These are phyloP conservation scores for Latrodectus hesperus DNA, from an alignment of 2,888 invertebrate species.

Conservation along the genomic window DNA sequence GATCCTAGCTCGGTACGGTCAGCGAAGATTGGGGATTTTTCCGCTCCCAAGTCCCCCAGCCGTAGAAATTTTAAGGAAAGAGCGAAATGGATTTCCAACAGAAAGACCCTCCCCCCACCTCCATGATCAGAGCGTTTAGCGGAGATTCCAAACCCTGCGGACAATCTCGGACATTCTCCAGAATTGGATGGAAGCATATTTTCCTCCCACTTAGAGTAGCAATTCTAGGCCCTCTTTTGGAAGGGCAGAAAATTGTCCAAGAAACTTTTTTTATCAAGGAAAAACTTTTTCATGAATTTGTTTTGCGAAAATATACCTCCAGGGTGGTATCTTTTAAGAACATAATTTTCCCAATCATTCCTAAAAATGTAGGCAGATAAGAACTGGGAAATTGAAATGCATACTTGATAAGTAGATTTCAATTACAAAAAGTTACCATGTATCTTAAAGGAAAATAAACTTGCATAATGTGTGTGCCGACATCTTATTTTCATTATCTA, in stretches of 20 bases:
- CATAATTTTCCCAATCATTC: too few species aligned
- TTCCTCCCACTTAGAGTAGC: slow-evolving; percentile 61
- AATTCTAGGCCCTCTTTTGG: slow-evolving; percentile 41
- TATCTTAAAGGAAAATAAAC: too few species aligned
- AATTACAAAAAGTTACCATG: too few species aligned
- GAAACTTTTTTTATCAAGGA: neutral
- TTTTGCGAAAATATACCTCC: neutral
- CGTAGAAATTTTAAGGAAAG: slow-evolving; percentile 57
- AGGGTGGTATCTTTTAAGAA: too few species aligned
- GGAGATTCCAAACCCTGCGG: slow-evolving; percentile 60
- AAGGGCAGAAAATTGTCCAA: neutral
- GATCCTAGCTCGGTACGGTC: slow-evolving; percentile 49
- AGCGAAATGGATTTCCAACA: slow-evolving; percentile 64
- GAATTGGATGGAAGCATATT: slow-evolving; percentile 62
- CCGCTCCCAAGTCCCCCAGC: slow-evolving; percentile 54
- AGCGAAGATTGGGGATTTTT: slow-evolving; percentile 68
- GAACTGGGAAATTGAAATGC: too few species aligned
- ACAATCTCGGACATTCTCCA: slow-evolving; percentile 60
- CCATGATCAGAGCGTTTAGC: slow-evolving; percentile 66
- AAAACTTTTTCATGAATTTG: neutral
- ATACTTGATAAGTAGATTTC: too few species aligned
- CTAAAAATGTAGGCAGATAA: too few species aligned
- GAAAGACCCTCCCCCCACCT: slow-evolving; percentile 8
- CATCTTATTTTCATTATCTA: too few species aligned
- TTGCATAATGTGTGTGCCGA: too few species aligned